These are phyloP conservation scores for Hydrotaea cyrtoneurina DNA, from an alignment of 2,888 invertebrate genomes.

Conservation along the genomic window DNA sequence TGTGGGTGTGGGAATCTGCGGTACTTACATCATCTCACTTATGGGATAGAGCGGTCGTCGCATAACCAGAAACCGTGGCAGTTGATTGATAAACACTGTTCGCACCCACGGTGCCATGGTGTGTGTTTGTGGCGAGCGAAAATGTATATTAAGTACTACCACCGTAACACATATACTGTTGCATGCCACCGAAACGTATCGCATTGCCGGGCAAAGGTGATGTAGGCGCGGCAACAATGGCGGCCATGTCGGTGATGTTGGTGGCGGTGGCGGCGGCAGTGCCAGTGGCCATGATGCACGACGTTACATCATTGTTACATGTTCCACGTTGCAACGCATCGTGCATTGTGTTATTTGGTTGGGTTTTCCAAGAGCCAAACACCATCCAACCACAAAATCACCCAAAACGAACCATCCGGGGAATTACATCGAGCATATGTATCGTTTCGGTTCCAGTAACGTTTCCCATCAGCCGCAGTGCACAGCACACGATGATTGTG, in stretches of 20 bases:
- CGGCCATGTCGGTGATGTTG: background rate
- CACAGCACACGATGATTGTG: slow-evolving; percentile 23
- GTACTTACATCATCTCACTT: slow-evolving; percentile 80
- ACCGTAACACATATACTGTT: slow-evolving; percentile 95
- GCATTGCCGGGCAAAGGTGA: background rate
- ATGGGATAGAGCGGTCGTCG: slow-evolving; percentile 87
- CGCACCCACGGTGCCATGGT: slow-evolving; percentile 99
- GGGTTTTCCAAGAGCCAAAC: slow-evolving; percentile 7
- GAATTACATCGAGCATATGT: slow-evolving; percentile 27
- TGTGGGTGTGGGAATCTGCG: background rate
- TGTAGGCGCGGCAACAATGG: background rate
- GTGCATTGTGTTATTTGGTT: background rate
- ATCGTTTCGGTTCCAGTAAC: background rate
- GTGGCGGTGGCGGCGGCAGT: background rate
- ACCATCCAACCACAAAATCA: slow-evolving; percentile 29
- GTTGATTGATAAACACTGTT: slow-evolving; percentile 96
- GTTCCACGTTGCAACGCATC: background rate
- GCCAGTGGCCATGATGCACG: slow-evolving; percentile 2
- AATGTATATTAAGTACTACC: slow-evolving; percentile 98
- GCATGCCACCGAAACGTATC: background rate
- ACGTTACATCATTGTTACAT: slow-evolving; percentile 17
- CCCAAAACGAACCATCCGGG: slow-evolving; percentile 42
- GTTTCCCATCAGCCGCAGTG: background rate
- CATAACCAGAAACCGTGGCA: slow-evolving; percentile 96
- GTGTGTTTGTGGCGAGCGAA: slow-evolving; percentile 98